Conservation (phyloP, 1,140 invertebrate species). For the Cataglyphis hispanica region DNA sequence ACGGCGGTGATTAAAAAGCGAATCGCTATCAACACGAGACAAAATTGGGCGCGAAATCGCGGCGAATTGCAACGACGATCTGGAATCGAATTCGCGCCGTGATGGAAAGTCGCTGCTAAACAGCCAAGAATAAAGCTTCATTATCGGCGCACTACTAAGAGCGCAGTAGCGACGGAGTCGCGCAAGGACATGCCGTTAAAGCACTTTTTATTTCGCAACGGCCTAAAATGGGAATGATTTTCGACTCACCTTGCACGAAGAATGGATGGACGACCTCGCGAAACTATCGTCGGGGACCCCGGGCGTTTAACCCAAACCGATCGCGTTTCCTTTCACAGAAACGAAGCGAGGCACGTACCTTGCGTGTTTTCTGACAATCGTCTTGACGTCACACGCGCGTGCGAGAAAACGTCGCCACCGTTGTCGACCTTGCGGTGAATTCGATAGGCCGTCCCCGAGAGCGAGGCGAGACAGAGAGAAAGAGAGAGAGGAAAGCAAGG, state of each 20-base stretch:
- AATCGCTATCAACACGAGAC: background rate
- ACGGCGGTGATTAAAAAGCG: conserved; percentile 3
- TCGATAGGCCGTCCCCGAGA: conserved; percentile 26
- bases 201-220: conserved; percentile 26
- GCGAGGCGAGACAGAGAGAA: conserved; percentile 50
- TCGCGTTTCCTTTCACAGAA: conserved; percentile 68
- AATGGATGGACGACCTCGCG: conserved; percentile 48
- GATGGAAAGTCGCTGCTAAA: background rate
- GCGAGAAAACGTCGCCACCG: conserved; percentile 47
- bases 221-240: conserved; percentile 72
- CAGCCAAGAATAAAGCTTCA: conserved; percentile 29
- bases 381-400: conserved; percentile 49
- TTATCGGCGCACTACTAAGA: conserved; percentile 25
- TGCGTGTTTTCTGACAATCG: conserved; percentile 58
- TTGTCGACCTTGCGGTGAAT: conserved; percentile 66
- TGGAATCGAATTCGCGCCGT: background rate
- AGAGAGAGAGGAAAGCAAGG: conserved; percentile 54
- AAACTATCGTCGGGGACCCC: conserved; percentile 38
- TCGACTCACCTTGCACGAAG: conserved; percentile 71
- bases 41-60: background rate
- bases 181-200: conserved; percentile 19
- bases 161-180: background rate
- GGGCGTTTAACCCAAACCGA: conserved; percentile 43
- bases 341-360: conserved; percentile 23
- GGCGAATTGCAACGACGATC: background rate